These are phyloP conservation scores for Grallaria varia DNA, from an alignment of 2,113 vertebrate species.

Conservation along the genomic window DNA sequence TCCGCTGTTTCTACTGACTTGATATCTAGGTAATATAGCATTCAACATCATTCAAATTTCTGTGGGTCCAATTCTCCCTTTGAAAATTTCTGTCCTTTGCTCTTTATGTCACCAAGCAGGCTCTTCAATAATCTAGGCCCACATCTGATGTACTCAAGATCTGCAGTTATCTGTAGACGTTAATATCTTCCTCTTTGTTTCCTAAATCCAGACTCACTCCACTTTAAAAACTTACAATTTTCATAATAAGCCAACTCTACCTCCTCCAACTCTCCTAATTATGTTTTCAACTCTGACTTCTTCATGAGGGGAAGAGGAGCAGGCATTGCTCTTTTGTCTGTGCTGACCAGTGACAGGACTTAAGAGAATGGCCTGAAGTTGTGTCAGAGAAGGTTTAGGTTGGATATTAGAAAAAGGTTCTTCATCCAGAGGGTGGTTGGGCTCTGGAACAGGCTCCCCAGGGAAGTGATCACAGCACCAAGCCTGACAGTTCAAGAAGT, in stretches of 20 bases:
- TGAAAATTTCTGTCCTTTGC: neutral
- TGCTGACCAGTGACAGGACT: neutral
- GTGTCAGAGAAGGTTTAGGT: neutral
- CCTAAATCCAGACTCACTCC: neutral
- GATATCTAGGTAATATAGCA: neutral
- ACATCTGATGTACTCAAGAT: neutral
- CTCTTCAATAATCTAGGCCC: neutral
- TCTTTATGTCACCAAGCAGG: neutral
- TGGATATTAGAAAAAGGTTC: neutral
- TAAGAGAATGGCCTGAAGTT: neutral
- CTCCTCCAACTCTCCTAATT: neutral
- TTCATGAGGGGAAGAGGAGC: neutral
- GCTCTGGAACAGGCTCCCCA: neutral
- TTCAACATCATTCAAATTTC: neutral
- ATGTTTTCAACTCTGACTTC: neutral
- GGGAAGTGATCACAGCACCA: neutral
- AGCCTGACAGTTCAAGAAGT: neutral
- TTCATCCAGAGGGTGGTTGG: neutral
- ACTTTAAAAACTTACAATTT: neutral
- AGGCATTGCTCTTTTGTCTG: neutral
- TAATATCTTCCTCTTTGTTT: neutral
- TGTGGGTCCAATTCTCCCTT: neutral
- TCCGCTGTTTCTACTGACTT: neutral
- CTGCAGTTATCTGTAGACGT: neutral
- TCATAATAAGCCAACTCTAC: neutral